Evolutionary conservation across 2,888 invertebrate species (phyloP).

Genomic region (Chrysotoxum bicinctum): DNA sequence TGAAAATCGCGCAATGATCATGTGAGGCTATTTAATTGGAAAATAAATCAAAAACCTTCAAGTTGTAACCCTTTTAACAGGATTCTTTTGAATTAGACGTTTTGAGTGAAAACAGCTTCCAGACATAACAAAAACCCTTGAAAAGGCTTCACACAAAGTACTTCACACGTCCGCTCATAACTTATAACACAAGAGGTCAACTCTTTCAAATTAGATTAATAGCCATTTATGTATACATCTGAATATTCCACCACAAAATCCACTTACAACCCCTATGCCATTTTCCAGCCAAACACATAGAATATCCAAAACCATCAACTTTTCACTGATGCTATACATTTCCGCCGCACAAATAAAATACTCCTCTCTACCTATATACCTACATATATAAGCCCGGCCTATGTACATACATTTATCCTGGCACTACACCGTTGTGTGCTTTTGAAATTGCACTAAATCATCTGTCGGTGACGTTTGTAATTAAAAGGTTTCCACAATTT

Average conservation of each 20-base stretch:
- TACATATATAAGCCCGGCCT: conserved; percentile 22
- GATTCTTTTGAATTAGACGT: not conserved
- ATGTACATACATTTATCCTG: not conserved
- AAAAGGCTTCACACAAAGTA: not conserved
- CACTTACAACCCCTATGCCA: conserved; percentile 31
- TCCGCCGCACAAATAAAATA: conserved; percentile 37
- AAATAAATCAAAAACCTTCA: too few species aligned
- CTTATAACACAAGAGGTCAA: conserved; percentile 13
- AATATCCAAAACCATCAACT: not conserved
- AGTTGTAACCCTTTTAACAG: not conserved
- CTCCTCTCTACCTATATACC: conserved; percentile 8
- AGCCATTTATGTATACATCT: not conserved
- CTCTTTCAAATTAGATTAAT: conserved; percentile 37
- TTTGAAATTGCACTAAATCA: conserved; percentile 68
- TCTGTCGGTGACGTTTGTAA: conserved; percentile 70
- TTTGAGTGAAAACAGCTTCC: not conserved
- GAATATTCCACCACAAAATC: conserved; percentile 29
- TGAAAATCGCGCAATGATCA: too few species aligned
- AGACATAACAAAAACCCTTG: conserved; percentile 1
- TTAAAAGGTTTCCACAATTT: conserved; percentile 66
- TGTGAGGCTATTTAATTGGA: too few species aligned
- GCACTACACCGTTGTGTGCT: not conserved
- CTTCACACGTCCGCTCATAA: conserved; percentile 3
- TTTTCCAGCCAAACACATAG: conserved; percentile 27
- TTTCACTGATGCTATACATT: not conserved